These are phyloP conservation scores for Gymnothorax javanicus DNA, from an alignment of 2,797 vertebrate species.

Conservation along the genomic window DNA sequence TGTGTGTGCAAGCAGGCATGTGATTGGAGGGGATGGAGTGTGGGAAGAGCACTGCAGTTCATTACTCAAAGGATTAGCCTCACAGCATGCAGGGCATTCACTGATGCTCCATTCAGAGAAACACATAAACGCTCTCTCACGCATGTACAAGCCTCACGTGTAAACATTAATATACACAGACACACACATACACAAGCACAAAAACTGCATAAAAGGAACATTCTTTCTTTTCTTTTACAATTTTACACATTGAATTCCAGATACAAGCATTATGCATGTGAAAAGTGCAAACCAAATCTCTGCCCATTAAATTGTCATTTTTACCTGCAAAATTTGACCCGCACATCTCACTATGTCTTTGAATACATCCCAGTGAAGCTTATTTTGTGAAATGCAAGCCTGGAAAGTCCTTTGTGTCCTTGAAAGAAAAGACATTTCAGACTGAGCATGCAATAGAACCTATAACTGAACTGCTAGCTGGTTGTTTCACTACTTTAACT, in stretches of 20 bases:
- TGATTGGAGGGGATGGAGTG: conserved; percentile 17
- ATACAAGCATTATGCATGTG: not conserved
- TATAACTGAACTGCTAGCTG: not conserved
- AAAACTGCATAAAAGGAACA: not conserved
- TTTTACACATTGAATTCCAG: not conserved
- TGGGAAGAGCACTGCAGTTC: not conserved
- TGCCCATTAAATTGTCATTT: conserved; percentile 2
- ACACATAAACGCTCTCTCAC: not conserved
- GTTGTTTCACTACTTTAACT: too few relatives aligned
- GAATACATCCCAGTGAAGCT: not conserved
- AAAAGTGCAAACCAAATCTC: not conserved
- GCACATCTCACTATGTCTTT: not conserved
- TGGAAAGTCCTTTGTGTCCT: too few relatives aligned
- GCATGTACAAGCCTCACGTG: not conserved
- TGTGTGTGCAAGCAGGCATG: conserved; percentile 13
- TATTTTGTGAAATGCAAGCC: too few relatives aligned
- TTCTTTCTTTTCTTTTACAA: not conserved
- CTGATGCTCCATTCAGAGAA: not conserved
- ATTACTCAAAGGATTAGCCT: not conserved
- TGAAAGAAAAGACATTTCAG: not conserved
- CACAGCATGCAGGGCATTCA: not conserved
- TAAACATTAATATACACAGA: not conserved
- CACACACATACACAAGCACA: not conserved
- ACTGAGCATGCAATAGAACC: not conserved
- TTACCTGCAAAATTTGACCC: not conserved